These are phyloP conservation scores for Brachymystax lenok DNA, from an alignment of 2,797 vertebrate genomes.

Conservation along the genomic window DNA sequence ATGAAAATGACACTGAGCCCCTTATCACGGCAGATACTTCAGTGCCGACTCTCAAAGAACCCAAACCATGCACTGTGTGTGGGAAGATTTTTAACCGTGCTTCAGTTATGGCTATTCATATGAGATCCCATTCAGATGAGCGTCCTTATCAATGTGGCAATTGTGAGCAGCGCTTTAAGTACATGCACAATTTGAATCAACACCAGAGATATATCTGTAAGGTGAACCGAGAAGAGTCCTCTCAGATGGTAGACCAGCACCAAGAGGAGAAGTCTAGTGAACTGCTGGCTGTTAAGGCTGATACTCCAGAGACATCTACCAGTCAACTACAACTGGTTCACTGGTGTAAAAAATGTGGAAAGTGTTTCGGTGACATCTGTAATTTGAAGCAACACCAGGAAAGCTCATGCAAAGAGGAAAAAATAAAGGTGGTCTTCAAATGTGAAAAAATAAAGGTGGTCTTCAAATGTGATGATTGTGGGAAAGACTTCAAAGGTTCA, in stretches of 20 bases:
- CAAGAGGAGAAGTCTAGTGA: neutral
- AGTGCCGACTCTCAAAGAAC: slow-evolving; percentile 34
- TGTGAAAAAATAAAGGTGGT: slow-evolving; percentile 37
- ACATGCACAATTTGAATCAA: slow-evolving; percentile 72
- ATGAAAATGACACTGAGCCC: neutral
- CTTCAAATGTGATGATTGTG: slow-evolving; percentile 65
- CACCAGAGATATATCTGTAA: slow-evolving; percentile 75
- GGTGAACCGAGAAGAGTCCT: slow-evolving; percentile 31
- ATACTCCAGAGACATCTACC: neutral
- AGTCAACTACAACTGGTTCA: slow-evolving; percentile 43
- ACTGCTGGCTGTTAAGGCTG: too few species aligned
- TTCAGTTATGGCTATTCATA: slow-evolving; percentile 66
- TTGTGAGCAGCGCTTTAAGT: slow-evolving; percentile 73
- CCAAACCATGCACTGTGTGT: slow-evolving; percentile 66
- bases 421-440: slow-evolving; percentile 4
- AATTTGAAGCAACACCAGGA: slow-evolving; percentile 71
- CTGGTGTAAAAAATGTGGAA: slow-evolving; percentile 74
- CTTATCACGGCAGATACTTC: fast-evolving
- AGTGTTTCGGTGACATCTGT: slow-evolving; percentile 64
- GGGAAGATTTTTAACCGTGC: slow-evolving; percentile 58
- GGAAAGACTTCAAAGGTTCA: slow-evolving; percentile 70
- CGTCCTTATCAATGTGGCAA: slow-evolving; percentile 70
- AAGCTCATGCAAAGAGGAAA: slow-evolving; percentile 60
- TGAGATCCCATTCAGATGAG: slow-evolving; percentile 73
- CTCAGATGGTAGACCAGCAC: neutral